Evolutionary conservation across 1,140 invertebrate species (phyloP).

Genomic region (Tetramorium parvispinum): DNA sequence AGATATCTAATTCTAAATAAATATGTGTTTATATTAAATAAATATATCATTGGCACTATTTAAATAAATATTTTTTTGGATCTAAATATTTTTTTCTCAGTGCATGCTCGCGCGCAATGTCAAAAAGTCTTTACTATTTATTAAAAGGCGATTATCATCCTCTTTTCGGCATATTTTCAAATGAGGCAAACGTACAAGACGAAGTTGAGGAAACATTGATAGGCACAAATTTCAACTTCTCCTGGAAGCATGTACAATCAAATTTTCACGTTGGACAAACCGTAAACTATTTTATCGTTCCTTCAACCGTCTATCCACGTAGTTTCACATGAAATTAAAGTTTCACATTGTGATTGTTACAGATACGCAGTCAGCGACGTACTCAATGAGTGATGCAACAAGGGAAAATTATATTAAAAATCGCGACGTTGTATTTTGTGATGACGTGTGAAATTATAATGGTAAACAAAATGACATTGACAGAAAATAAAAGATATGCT

Average conservation of each 20-base stretch:
- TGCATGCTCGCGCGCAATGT: background rate
- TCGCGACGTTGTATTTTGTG: background rate
- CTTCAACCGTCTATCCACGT: background rate
- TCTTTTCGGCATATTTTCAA: background rate
- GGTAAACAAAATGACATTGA: background rate
- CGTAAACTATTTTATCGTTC: background rate
- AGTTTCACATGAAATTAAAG: background rate
- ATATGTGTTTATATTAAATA: no score
- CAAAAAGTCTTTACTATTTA: constrained; percentile 22
- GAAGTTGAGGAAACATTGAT: background rate
- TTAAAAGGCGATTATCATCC: constrained; percentile 37
- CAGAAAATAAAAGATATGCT: background rate
- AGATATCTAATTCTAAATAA: no score
- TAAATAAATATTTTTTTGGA: no score
- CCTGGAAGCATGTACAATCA: background rate
- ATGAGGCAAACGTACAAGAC: background rate
- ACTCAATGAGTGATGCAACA: background rate
- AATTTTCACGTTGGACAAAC: background rate
- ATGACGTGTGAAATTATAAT: constrained; percentile 13
- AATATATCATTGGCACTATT: no score
- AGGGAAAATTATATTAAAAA: background rate
- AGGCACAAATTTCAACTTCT: background rate
- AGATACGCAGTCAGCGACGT: background rate
- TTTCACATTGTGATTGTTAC: background rate
- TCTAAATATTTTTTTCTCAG: no score